Base-by-base conservation (phyloP, 37 sponge, comb jelly and placozoan species). In the Petrosia ficiformis region DNA sequence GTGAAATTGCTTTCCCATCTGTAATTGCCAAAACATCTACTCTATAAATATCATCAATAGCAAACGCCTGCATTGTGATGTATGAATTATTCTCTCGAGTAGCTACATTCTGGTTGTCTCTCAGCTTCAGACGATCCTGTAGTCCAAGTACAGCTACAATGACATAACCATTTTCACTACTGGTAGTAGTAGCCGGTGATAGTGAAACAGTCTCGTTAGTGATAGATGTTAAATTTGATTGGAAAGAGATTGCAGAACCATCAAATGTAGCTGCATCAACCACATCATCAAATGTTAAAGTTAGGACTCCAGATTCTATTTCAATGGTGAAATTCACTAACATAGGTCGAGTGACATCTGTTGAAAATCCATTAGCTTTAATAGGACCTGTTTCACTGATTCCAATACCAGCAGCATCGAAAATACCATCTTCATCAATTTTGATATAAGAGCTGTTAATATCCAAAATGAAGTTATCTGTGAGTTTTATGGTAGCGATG, bases 21-120 rank as follows among this genome's bases (percentile, higher is more conserved):
- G 90, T 85, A 25, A 95, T 76, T 33, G 93, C 96, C 26, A 95
- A 61, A 3, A 93, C 79, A 71, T 95, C 90, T 1, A 83, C 74
- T 29, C 84, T 84, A 71, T 76, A 82, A 3, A 95, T 73, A 85
- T 95, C 92, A 82, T 95, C 96, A 76, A 95, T 83, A 8, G 81
- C 96, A 82, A 77, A 92, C 0, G 96, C 96, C 54, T 95, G 96
- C 79, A 95, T 83, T 19, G 87, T 86, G 28, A 95, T 75, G 58
- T 75, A 95, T 0, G 90, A 82, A 31, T 70, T 95, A 5, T 40
- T 48, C 22, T 14, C 31, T 16, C 31, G 37, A 5, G 80, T 79
- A 24, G 92, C 96, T 11, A 95, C 68, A 24, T 42, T 77, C 4
- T 64, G 77, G 22, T 81, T 87, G 48, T 88, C 89, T 57, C 88